These are phyloP conservation scores for Punctoribates punctum DNA, from an alignment of 2,888 invertebrate species.

Conservation along the genomic window DNA sequence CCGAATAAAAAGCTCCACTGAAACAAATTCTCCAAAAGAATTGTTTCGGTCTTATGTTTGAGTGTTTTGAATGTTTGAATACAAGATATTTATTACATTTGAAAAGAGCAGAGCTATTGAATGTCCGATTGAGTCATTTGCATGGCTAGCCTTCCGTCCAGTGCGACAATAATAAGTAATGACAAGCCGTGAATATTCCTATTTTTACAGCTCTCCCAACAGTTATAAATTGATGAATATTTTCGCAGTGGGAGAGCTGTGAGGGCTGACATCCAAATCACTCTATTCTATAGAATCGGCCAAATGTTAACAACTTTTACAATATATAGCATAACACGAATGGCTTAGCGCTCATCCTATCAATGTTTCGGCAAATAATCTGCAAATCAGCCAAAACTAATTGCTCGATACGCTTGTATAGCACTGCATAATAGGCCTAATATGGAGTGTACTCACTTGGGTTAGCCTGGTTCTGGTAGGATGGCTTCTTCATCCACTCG, in stretches of 20 bases:
- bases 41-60: not conserved
- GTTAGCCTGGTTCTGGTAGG: conserved; percentile 76
- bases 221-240: conserved; percentile 32
- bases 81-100: conserved; percentile 6
- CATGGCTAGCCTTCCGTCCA: not conserved
- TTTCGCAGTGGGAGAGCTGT: conserved; percentile 18
- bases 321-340: conserved; percentile 21
- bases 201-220: conserved; percentile 36
- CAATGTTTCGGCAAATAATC: not conserved
- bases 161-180: conserved; percentile 27
- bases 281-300: conserved; percentile 14
- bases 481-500: conserved; percentile 88
- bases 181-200: conserved; percentile 34
- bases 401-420: not conserved
- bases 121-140: conserved; percentile 25
- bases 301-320: conserved; percentile 26
- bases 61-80: conserved; percentile 22
- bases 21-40: not conserved
- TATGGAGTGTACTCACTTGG: conserved; percentile 63
- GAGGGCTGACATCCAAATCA: not conserved
- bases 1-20: not conserved
- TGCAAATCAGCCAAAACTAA: conserved; percentile 15
- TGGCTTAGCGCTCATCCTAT: not conserved
- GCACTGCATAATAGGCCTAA: not conserved
- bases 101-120: not conserved